Evolutionary conservation across 2,113 vertebrate species (phyloP), one percentile per base, ranked within the genome.

Genomic region (Chaenogobius annularis): DNA sequence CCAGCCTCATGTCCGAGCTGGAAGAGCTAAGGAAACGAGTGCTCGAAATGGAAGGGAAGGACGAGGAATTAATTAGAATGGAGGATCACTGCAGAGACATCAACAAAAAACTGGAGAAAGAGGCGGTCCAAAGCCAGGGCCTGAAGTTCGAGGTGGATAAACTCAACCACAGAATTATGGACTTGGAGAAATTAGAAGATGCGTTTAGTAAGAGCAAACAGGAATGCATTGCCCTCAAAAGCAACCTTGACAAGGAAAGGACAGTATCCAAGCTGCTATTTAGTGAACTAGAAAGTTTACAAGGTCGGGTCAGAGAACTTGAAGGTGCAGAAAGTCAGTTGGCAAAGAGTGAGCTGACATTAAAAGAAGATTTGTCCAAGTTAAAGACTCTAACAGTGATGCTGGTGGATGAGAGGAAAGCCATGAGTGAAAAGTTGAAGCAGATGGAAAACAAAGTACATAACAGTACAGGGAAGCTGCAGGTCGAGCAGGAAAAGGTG

Each of bases 21-120:
- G 96, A 99, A 75, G 95, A 96, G 79, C 87, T 99, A 71, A 88
- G 96, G 44, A 98, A 97, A 82, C 92, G 95, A 68, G 92, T 99
- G 6, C 92, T 98, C 62, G 97, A 98, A 75, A 98, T 99, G 96
- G 97, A 98, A 89, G 97, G 96, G 35, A 99, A 99, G 89, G 98
- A 98, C 9, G 96, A 98, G 77, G 97, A 99, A 82, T 87, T 99
- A 69, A 94, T 95, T 80, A 94, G 95, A 82, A 96, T 98, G 95
- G 97, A 98, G 88, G 95, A 97, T 67, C 96, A 97, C 81, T 99
- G 96, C 85, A 91, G 94, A 75, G 96, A 98, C 81, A 95, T 99
- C 67, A 95, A 96, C 35, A 96, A 93, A 73, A 98, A 96, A 80
- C 92, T 99, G 64, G 95, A 98, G 89, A 97, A 95, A 76, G 97